phyloP scores from a whole-genome alignment of 2,797 vertebrate species.

The Columba guinea region DNA sequence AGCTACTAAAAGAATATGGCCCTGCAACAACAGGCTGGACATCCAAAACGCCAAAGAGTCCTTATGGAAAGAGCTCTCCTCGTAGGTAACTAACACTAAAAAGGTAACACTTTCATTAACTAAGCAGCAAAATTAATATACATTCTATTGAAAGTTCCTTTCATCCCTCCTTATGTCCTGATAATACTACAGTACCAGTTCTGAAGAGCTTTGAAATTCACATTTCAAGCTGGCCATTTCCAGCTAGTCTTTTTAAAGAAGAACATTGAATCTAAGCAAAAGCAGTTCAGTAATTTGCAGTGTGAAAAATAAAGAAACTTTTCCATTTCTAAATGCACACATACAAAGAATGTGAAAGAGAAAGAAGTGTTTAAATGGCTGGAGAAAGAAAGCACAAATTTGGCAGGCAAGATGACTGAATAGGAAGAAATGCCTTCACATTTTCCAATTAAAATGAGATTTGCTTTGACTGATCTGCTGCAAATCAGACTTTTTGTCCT shows the following conservation, averaged over 20 bases:
- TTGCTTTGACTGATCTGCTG: background rate
- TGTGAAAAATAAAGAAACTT: constrained; percentile 1
- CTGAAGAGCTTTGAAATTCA: background rate
- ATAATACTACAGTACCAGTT: background rate
- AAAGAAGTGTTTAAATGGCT: background rate
- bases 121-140: background rate
- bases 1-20: background rate
- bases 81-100: background rate
- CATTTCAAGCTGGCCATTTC: background rate
- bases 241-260: background rate
- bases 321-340: background rate
- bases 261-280: background rate
- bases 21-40: background rate
- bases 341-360: background rate
- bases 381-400: background rate
- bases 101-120: background rate
- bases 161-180: background rate
- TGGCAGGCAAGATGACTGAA: background rate
- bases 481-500: background rate
- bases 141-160: background rate
- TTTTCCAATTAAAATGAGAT: constrained; percentile 43
- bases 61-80: background rate
- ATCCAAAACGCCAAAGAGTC: background rate
- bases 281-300: background rate
- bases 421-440: background rate